Evolutionary conservation across 1,140 invertebrate genomes (phyloP).

Genomic region (Daktulosphaira vitifoliae): DNA sequence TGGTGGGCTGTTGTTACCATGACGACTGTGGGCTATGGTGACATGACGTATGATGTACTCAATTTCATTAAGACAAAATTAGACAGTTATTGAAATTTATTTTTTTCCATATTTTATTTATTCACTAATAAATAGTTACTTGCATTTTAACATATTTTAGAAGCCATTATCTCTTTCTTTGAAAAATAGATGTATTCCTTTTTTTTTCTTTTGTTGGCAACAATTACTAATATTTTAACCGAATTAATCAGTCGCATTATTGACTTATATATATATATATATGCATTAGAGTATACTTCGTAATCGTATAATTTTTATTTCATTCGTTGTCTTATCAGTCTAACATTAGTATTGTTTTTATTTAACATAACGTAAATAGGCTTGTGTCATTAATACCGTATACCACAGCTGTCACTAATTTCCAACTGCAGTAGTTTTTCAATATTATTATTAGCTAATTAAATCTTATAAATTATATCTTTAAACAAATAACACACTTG

Average conservation of each 20-base stretch:
- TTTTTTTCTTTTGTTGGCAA: too few species aligned
- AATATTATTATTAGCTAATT: too few species aligned
- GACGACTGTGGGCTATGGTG: conserved; percentile 98
- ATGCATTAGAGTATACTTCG: conserved; percentile 1
- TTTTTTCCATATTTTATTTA: conserved; percentile 32
- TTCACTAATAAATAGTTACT: conserved; percentile 4
- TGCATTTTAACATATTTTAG: too few species aligned
- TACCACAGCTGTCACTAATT: conserved; percentile 28
- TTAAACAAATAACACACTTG: too few species aligned
- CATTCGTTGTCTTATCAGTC: neutral
- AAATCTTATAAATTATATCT: too few species aligned
- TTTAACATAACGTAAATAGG: conserved; percentile 1
- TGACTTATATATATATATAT: neutral
- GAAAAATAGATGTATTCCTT: too few species aligned
- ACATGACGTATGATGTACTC: conserved; percentile 92
- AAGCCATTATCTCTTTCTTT: too few species aligned
- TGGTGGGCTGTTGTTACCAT: conserved; percentile 93
- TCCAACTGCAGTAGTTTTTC: conserved; percentile 6
- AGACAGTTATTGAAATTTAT: conserved; percentile 33
- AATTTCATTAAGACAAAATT: conserved; percentile 50
- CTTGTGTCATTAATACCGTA: conserved; percentile 2
- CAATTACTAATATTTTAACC: neutral
- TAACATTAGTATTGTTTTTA: conserved; percentile 5
- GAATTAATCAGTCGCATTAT: conserved; percentile 9
- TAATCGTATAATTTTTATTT: conserved; percentile 9